These are phyloP conservation scores for Coelogynopora nodosa DNA, from an alignment of 2,888 invertebrate genomes.

Conservation along the genomic window DNA sequence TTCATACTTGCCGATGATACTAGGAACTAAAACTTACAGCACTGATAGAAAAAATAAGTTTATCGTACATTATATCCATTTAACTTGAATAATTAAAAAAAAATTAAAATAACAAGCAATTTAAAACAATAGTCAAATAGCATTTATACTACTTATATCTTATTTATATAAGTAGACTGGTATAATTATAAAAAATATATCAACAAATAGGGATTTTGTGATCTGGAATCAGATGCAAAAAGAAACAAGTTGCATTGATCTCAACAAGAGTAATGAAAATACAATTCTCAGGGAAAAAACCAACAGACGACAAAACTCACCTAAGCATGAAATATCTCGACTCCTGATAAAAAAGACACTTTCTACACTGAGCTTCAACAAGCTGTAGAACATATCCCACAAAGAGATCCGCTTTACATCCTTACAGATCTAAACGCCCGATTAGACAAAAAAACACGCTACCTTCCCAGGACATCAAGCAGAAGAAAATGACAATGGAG, in stretches of 20 bases:
- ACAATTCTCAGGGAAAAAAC: neutral
- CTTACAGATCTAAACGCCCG: neutral
- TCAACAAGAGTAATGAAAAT: neutral
- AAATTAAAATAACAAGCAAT: too few species aligned
- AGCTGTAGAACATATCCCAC: neutral
- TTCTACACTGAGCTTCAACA: neutral
- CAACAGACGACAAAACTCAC: neutral
- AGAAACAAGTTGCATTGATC: neutral
- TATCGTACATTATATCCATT: too few species aligned
- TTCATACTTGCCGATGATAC: too few species aligned
- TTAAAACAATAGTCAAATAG: too few species aligned
- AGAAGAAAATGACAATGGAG: neutral
- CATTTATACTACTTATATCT: too few species aligned
- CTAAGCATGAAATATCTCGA: neutral
- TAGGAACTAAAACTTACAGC: too few species aligned
- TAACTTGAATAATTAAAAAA: too few species aligned
- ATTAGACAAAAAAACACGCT: neutral
- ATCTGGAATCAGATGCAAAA: too few species aligned
- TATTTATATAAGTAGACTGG: too few species aligned
- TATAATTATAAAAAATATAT: too few species aligned
- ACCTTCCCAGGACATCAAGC: neutral
- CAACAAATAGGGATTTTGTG: too few species aligned
- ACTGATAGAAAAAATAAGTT: too few species aligned
- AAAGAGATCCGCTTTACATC: neutral
- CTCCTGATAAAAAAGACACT: neutral